Conservation (phyloP, 1,140 invertebrate species). For the Cotesia typhae region DNA sequence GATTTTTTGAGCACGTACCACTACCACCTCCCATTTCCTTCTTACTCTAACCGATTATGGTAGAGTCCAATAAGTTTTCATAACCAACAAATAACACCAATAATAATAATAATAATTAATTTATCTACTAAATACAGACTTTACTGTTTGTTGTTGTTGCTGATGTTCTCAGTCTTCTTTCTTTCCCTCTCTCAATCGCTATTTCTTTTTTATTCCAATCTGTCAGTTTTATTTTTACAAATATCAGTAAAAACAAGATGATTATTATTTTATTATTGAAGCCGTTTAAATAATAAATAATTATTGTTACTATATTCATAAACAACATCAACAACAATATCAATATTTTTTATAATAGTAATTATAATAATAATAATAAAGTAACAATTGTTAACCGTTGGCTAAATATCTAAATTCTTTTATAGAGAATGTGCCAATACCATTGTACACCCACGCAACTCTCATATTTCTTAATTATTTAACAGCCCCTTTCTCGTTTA, state of each 20-base stretch:
- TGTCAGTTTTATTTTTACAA: no score
- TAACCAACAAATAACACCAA: not conserved
- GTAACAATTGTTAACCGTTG: conserved; percentile 32
- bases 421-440: conserved; percentile 20
- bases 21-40: conserved; percentile 52
- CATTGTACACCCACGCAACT: conserved; percentile 21
- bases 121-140: not conserved
- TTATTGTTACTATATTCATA: no score
- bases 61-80: conserved; percentile 16
- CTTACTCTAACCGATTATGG: conserved; percentile 22
- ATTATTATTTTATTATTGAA: conserved; percentile 6
- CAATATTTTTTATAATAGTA: no score
- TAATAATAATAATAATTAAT: not conserved
- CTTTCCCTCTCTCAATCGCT: conserved; percentile 17
- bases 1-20: conserved; percentile 39
- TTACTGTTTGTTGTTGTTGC: not conserved
- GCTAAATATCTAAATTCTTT: conserved; percentile 33
- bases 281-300: no score
- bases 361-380: no score
- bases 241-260: not conserved
- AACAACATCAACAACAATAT: no score
- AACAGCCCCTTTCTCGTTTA: not conserved
- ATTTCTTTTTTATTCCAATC: not conserved
- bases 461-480: conserved; percentile 26
- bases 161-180: not conserved